Conservation (phyloP, 1,140 invertebrate species). For the Eumaeus atala region DNA sequence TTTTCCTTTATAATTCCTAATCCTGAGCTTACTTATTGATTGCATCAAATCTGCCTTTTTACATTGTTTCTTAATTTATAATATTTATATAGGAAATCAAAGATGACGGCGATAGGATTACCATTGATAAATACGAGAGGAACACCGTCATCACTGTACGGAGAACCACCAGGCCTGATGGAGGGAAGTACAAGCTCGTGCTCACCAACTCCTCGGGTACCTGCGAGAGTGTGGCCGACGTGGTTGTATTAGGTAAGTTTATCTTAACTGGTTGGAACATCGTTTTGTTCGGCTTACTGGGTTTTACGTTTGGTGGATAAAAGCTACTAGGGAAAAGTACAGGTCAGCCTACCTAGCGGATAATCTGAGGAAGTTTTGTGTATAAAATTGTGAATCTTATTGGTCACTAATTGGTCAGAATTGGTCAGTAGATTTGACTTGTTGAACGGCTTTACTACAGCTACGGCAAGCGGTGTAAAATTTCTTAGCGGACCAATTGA, state of each 20-base stretch:
- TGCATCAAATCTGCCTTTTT: neutral
- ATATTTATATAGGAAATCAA: slow-evolving; percentile 45
- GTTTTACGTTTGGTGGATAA: neutral
- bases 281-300: too few species aligned
- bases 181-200: slow-evolving; percentile 91
- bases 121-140: slow-evolving; percentile 91
- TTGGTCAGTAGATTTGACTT: too few species aligned
- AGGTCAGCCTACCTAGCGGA: too few species aligned
- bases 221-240: slow-evolving; percentile 88
- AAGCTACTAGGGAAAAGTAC: too few species aligned
- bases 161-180: slow-evolving; percentile 88
- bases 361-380: too few species aligned
- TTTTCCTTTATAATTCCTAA: too few species aligned
- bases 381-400: too few species aligned
- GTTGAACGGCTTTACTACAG: too few species aligned
- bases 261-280: slow-evolving; percentile 14
- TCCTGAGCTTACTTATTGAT: too few species aligned
- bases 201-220: slow-evolving; percentile 89
- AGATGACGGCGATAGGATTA: slow-evolving; percentile 77
- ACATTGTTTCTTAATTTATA: slow-evolving; percentile 9
- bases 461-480: too few species aligned
- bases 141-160: slow-evolving; percentile 94
- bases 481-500: too few species aligned
- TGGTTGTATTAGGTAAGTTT: slow-evolving; percentile 87
- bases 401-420: too few species aligned